Conservation (phyloP, 2,113 vertebrate species). For the Scortum barcoo region DNA sequence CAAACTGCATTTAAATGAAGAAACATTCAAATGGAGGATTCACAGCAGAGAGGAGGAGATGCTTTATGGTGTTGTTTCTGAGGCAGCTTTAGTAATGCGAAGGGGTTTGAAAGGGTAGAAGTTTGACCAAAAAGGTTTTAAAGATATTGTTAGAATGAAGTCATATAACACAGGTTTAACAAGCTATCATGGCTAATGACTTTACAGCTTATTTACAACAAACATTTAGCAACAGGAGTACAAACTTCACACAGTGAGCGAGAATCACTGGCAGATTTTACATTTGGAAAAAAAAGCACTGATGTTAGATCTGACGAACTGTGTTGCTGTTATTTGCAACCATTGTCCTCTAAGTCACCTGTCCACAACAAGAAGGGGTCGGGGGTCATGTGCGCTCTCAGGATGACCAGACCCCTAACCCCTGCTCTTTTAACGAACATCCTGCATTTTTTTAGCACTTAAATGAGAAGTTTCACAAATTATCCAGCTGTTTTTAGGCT, state of each 20-base stretch:
- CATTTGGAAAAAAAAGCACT: too few species aligned
- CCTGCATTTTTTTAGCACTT: neutral
- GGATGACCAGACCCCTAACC: too few species aligned
- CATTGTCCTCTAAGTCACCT: neutral
- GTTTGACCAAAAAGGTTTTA: neutral
- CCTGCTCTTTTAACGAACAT: neutral
- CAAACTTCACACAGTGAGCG: too few species aligned
- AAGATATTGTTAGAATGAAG: neutral
- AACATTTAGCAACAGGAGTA: too few species aligned
- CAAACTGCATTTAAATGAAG: neutral
- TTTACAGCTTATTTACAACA: too few species aligned
- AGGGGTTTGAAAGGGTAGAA: neutral
- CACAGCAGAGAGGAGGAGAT: neutral
- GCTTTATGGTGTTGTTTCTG: neutral
- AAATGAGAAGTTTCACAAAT: neutral
- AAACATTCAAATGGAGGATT: neutral
- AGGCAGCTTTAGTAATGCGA: neutral
- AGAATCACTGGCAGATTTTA: too few species aligned
- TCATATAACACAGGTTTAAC: neutral
- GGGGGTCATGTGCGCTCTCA: neutral
- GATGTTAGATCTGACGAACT: neutral
- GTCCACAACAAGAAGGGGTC: too few species aligned
- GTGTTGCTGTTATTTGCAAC: neutral
- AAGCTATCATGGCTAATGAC: too few species aligned
- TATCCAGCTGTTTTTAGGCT: neutral